phyloP scores from a whole-genome alignment of 2,888 invertebrate species.

The Lithophane leautieri region DNA sequence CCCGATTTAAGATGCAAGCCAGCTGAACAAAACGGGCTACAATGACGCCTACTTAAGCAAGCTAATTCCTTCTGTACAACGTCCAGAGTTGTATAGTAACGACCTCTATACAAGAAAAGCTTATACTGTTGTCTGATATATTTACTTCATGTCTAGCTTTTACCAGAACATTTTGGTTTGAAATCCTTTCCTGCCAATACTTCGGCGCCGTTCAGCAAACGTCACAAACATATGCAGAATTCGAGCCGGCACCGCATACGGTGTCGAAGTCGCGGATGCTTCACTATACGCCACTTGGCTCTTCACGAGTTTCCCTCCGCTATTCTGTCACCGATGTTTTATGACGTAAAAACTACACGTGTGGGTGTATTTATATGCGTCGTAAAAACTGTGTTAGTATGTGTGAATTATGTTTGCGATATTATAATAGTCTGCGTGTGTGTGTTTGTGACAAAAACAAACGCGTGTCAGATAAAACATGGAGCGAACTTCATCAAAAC shows the following conservation, averaged over 20 bases:
- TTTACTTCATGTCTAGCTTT: not conserved
- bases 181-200: slow-evolving; percentile 16
- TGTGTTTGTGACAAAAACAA: slow-evolving; percentile 61
- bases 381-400: slow-evolving; percentile 27
- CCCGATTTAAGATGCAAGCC: slow-evolving; percentile 43
- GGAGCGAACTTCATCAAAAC: slow-evolving; percentile 67
- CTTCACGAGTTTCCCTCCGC: slow-evolving; percentile 44
- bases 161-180: not conserved
- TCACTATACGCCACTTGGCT: slow-evolving; percentile 31
- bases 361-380: slow-evolving; percentile 22
- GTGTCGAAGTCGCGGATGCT: slow-evolving; percentile 22
- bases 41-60: slow-evolving; percentile 8
- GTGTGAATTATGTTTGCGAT: slow-evolving; percentile 17
- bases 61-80: not conserved
- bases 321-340: slow-evolving; percentile 43
- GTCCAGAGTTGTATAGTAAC: not conserved
- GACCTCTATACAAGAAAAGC: not conserved
- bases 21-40: slow-evolving; percentile 38
- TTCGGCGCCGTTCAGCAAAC: not conserved
- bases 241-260: not conserved
- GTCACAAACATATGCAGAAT: slow-evolving; percentile 39
- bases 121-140: not conserved
- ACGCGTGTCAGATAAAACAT: slow-evolving; percentile 62
- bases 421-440: slow-evolving; percentile 27
- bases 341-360: slow-evolving; percentile 31